A percentile compares a stretch with the other conserved stretches of the same genome.
Evolutionary conservation across 1,140 invertebrate genomes (phyloP).

Genomic region (Venustaconcha ellipsiformis): DNA sequence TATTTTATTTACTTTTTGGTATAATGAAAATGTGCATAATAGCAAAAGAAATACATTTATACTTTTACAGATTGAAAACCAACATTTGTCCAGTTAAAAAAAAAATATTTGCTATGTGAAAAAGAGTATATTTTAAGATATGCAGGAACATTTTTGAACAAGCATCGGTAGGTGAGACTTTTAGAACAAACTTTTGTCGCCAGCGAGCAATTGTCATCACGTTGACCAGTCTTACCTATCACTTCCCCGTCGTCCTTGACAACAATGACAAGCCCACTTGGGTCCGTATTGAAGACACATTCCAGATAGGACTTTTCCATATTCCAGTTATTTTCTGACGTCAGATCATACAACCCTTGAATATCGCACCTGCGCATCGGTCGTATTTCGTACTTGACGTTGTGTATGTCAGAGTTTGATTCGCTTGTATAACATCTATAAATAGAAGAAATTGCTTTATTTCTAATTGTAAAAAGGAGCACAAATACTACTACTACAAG

Average conservation of each 20-base stretch:
- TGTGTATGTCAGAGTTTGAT: too few species aligned
- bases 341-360: conserved; percentile 37
- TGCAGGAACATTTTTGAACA: too few species aligned
- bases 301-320: conserved; percentile 49
- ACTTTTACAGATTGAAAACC: neutral
- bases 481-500: too few species aligned
- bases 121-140: neutral
- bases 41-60: too few species aligned
- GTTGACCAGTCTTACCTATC: conserved; percentile 28
- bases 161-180: neutral
- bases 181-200: neutral
- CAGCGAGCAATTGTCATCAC: neutral
- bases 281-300: conserved; percentile 49
- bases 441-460: too few species aligned
- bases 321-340: conserved; percentile 44
- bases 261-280: conserved; percentile 43
- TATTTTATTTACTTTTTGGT: too few species aligned
- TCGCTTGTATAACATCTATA: too few species aligned
- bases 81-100: neutral
- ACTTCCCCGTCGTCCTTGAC: conserved; percentile 40
- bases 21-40: too few species aligned
- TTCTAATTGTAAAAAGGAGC: too few species aligned
- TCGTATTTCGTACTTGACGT: conserved; percentile 35
- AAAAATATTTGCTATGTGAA: neutral
- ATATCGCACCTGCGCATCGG: conserved; percentile 42